A percentile compares a stretch with the other conserved stretches of the same genome.
These are phyloP conservation scores for Zhengitettix transpicula DNA, from an alignment of 2,888 invertebrate genomes.

Conservation along the genomic window DNA sequence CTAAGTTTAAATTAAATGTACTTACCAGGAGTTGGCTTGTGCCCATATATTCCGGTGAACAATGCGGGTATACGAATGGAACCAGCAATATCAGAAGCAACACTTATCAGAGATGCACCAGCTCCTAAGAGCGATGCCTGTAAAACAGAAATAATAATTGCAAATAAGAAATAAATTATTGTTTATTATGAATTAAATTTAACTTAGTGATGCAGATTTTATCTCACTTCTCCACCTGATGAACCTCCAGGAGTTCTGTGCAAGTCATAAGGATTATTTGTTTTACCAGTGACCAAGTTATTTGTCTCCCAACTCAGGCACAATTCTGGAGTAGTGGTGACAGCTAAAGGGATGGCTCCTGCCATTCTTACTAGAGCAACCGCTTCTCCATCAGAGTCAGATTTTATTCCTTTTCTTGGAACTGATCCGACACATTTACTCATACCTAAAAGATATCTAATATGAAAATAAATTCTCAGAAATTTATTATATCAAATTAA, in stretches of 20 bases:
- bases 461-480: background rate
- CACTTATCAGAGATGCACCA: conserved; percentile 58
- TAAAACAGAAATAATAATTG: conserved; percentile 6
- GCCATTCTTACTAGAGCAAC: conserved; percentile 31
- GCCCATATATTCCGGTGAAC: conserved; percentile 76
- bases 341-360: conserved; percentile 42
- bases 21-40: conserved; percentile 59
- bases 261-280: conserved; percentile 44
- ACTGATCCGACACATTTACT: conserved; percentile 23
- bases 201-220: background rate
- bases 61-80: conserved; percentile 74
- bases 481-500: too few species aligned
- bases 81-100: conserved; percentile 77
- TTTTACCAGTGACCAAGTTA: conserved; percentile 41
- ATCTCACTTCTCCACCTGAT: conserved; percentile 37
- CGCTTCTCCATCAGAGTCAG: conserved; percentile 32
- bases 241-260: conserved; percentile 42
- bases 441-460: conserved; percentile 19
- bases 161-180: background rate
- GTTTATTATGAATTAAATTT: background rate
- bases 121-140: conserved; percentile 54
- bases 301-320: conserved; percentile 41
- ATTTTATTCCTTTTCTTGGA: conserved; percentile 21
- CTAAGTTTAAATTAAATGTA: background rate
- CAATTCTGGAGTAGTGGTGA: conserved; percentile 47